phyloP scores from a whole-genome alignment of 2,113 vertebrate species.

The Sphyrna mokarran region DNA sequence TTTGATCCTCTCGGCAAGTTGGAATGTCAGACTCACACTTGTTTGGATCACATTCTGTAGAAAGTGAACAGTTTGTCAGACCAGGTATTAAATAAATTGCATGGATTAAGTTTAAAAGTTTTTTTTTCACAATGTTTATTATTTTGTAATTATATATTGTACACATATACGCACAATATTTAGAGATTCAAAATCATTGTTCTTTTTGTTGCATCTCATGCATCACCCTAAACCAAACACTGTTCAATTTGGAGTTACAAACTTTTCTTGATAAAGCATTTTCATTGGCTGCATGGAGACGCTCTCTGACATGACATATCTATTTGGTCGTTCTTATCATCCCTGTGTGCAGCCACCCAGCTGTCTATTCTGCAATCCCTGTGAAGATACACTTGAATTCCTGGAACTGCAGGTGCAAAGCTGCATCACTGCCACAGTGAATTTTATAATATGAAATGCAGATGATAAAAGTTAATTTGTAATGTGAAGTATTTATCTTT shows the following conservation, averaged over 20 bases:
- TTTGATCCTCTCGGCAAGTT: constrained; percentile 76
- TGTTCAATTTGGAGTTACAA: background rate
- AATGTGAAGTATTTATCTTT: background rate
- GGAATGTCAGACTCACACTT: constrained; percentile 68
- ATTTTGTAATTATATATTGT: background rate
- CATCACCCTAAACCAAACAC: background rate
- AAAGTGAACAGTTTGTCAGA: constrained; percentile 4
- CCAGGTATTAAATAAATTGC: background rate
- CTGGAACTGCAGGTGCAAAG: background rate
- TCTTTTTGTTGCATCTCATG: background rate
- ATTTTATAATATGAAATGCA: background rate
- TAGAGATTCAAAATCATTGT: background rate
- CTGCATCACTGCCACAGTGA: background rate
- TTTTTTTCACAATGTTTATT: background rate
- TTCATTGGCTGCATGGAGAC: background rate
- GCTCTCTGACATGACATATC: background rate
- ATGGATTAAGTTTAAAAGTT: background rate
- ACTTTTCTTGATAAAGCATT: background rate
- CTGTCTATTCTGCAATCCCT: background rate
- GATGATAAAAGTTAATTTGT: background rate
- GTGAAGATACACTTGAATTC: background rate
- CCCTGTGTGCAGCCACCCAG: background rate
- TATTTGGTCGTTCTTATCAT: background rate
- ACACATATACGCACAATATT: background rate
- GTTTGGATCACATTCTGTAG: constrained; percentile 81